phyloP scores from a whole-genome alignment of 2,113 vertebrate species.

The Sphaerodactylus townsendi region DNA sequence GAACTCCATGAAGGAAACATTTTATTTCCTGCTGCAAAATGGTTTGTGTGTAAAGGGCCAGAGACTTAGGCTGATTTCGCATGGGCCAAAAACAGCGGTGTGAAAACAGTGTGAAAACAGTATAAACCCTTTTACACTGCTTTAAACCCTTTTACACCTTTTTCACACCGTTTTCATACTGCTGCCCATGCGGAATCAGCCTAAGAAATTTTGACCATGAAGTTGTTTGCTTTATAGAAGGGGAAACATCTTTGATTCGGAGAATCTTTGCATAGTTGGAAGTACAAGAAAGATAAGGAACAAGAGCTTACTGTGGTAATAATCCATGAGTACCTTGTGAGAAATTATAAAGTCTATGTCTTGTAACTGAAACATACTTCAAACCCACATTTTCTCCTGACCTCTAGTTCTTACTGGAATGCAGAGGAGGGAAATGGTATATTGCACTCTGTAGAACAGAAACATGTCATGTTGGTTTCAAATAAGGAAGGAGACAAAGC shows the following conservation, averaged over 20 bases:
- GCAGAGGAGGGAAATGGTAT: not conserved
- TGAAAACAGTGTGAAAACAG: no score
- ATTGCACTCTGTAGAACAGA: not conserved
- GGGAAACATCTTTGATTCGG: not conserved
- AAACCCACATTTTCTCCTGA: not conserved
- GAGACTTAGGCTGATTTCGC: no score
- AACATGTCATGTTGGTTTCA: not conserved
- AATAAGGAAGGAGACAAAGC: not conserved
- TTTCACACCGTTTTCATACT: no score
- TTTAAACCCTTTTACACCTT: no score
- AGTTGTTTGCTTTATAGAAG: not conserved
- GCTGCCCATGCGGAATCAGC: not conserved
- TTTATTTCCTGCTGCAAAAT: no score
- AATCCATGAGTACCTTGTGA: not conserved
- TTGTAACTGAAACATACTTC: not conserved
- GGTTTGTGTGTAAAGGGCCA: no score
- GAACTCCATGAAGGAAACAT: no score
- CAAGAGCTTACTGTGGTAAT: not conserved
- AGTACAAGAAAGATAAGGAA: not conserved
- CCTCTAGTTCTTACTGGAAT: not conserved
- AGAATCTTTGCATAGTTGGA: conserved; percentile 16
- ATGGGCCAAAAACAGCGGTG: no score
- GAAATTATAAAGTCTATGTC: conserved; percentile 6
- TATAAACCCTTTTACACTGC: no score
- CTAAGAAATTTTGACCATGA: not conserved